Evolutionary conservation across 2,113 vertebrate genomes (phyloP), one percentile per base, ranked within the genome.

Genomic region (Callospermophilus lateralis): DNA sequence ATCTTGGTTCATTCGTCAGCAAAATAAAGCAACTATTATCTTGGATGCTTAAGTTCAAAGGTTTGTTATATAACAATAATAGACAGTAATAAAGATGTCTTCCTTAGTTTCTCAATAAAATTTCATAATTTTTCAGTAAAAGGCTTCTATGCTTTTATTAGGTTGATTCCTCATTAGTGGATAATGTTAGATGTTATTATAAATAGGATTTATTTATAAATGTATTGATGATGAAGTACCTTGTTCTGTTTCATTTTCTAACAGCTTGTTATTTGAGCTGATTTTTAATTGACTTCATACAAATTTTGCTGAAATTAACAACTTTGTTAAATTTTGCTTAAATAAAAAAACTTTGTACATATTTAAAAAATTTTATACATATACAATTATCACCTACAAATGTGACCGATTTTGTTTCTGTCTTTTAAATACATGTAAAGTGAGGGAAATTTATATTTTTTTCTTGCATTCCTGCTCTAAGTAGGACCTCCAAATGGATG

Each of bases 191-290:
- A 74, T 92, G 12, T 39, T 84, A 67, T 51, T 93, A 1, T 76
- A 93, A 93, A 70, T 67, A 79, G 42, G 5, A 89, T 73, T 80
- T 88, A 48, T 70, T 81, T 61, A 13, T 3, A 32, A 73, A 37
- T 70, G 55, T 72, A 34, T 73, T 22, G 8, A 73, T 79, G 83
- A 73, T 76, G 39, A 13, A 63, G 67, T 85, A 80, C 17, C 42
- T 76, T 73, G 9, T 92, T 88, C 77, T 63, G 61, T 83, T 70
- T 84, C 26, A 67, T 93, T 89, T 95, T 89, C 30, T 61, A 83
- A 42, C 2, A 87, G 24, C 76, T 91, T 91, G 2, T 65, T 90
- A 32, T 17, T 37, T 92, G 34, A 94, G n/a, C 65, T 84, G 13
- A 92, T 55, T 84, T 94, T 94, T 17, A 89, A 34, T 58, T 91